These are phyloP conservation scores for Anolis carolinensis DNA, from an alignment of 2,113 vertebrate genomes.

Conservation along the genomic window DNA sequence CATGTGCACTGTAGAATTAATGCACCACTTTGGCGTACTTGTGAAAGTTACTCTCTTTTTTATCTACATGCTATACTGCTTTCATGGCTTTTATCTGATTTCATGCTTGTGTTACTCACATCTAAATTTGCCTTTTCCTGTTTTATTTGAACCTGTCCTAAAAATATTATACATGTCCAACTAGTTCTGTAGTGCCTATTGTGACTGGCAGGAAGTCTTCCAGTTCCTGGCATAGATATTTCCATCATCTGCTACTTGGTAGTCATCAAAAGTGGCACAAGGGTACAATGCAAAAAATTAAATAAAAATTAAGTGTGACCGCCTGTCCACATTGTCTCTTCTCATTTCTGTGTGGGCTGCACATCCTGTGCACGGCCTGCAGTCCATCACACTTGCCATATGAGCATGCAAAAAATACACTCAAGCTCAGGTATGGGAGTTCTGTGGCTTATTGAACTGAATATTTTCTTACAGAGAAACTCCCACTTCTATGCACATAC, in stretches of 20 bases:
- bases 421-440: neutral
- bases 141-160: neutral
- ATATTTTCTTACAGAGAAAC: neutral
- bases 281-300: neutral
- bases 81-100: neutral
- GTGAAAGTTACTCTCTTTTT: too few species aligned
- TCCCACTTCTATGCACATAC: neutral
- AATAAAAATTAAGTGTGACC: neutral
- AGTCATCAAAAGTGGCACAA: neutral
- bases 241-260: neutral
- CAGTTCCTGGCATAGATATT: neutral
- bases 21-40: too few species aligned
- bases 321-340: neutral
- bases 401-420: neutral
- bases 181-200: neutral
- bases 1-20: too few species aligned
- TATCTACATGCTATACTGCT: neutral
- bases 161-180: neutral
- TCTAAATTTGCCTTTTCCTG: neutral
- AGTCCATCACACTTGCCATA: neutral
- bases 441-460: neutral
- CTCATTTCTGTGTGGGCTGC: neutral
- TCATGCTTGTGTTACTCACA: neutral
- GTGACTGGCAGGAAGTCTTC: neutral
- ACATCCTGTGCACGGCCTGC: neutral